Percentiles rank a stretch among this genome's conserved stretches.
Conservation (phyloP, 2,797 vertebrate genomes). For the Platyrinchus mystaceus region DNA sequence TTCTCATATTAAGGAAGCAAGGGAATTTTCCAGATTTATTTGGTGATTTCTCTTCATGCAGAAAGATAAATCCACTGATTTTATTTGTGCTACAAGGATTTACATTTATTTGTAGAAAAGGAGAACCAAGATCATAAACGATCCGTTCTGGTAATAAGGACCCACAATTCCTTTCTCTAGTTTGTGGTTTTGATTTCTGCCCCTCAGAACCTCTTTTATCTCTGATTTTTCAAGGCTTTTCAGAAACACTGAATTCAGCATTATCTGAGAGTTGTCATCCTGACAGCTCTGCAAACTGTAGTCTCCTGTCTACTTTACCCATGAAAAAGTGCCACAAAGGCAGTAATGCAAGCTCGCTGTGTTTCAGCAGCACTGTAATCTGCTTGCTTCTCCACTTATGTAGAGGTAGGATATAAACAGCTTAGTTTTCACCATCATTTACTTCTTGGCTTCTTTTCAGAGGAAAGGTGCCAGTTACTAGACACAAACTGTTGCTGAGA, state of each 20-base stretch:
- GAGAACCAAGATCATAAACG: neutral
- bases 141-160: neutral
- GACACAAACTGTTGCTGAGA: constrained; percentile 51
- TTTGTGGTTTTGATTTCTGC: neutral
- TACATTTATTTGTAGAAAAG: neutral
- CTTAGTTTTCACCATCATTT: constrained; percentile 8
- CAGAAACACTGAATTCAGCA: constrained; percentile 24
- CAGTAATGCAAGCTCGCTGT: neutral
- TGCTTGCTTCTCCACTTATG: constrained; percentile 26
- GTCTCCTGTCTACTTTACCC: constrained; percentile 28
- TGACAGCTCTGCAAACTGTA: neutral
- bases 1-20: neutral
- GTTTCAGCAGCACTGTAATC: constrained; percentile 24
- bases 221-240: neutral
- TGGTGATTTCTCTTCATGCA: neutral
- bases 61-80: neutral
- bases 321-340: neutral
- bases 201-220: neutral
- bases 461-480: constrained; percentile 49
- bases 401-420: constrained; percentile 42
- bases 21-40: neutral
- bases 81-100: neutral
- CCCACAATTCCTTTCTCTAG: fast-evolving
- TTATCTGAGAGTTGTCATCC: constrained; percentile 2
- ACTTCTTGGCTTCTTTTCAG: constrained; percentile 40